Base-by-base conservation (phyloP, 2,113 vertebrate species). In the Mystacornis crossleyi region DNA sequence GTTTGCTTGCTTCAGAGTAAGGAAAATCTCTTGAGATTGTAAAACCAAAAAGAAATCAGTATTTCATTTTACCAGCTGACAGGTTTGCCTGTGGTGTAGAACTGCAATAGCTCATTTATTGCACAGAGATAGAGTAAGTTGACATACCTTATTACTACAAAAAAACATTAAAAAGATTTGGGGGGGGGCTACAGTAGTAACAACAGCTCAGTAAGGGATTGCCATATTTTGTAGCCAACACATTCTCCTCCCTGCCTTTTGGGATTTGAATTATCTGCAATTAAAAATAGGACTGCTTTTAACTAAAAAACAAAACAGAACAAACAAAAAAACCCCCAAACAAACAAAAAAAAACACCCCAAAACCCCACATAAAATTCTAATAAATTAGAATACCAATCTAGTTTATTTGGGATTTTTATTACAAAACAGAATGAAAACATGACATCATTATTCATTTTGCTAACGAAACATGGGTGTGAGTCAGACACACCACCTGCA, bases 401-500 rank as follows among this genome's bases (percentile, higher is more conserved):
- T 43, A 40, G 13, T 36, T 80, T 60, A 55, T 57, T 66, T 45
- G 19, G 16, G 5, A 51, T 43, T 77, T 72, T 75, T 51, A 55
- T 81, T 77, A n/a, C 18, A 73, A 43, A 67, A 77, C 50, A 34
- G 34, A 12, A 50, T 50, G 50, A 69, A 62, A 38, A 15, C 14
- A 54, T 31, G 38, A 67, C 43, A 33, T 51, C 6, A 40, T 36
- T 53, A 14, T 31, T 62, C 8, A 50, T 71, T 86, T 83, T 82
- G 18, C 8, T 58, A 48, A 28, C 0, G 0, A 74, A 79, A 71
- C 3, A 3, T 26, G 26, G 8, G 9, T 65, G 16, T 70, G n/a
- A 57, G 31, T 73, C 66, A 78, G n/a, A 43, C 20, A 34, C 7
- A 15, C 6, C 12, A 2, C 16, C 18, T 82, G 54, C 24, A 54